phyloP scores from a whole-genome alignment of 2,888 invertebrate species.

The Aspidiotus destructor region DNA sequence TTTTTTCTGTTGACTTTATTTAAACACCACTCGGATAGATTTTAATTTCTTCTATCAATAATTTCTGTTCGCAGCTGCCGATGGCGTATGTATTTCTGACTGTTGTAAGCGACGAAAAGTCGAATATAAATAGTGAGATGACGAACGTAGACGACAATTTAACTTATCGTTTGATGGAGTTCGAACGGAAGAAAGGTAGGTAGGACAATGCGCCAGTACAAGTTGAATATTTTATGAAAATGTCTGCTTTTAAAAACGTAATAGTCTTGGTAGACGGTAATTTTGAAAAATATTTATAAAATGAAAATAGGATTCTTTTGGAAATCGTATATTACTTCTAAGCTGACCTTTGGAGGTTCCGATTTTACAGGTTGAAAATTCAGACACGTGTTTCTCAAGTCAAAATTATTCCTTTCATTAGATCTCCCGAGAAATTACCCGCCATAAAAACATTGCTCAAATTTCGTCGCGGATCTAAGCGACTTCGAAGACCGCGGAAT shows the following conservation, averaged over 20 bases:
- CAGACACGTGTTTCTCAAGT: too few species aligned
- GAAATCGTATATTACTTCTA: background rate
- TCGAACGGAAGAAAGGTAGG: conserved; percentile 4
- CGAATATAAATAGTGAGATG: conserved; percentile 2
- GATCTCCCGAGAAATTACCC: too few species aligned
- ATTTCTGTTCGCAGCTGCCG: conserved; percentile 15
- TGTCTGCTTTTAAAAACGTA: too few species aligned
- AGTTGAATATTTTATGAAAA: too few species aligned
- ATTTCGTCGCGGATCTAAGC: too few species aligned
- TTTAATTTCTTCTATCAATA: background rate
- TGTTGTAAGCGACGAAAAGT: background rate
- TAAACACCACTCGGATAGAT: too few species aligned
- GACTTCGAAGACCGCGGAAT: too few species aligned
- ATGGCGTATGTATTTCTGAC: conserved; percentile 11
- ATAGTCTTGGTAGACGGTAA: too few species aligned
- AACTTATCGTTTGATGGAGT: conserved; percentile 19
- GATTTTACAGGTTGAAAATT: too few species aligned
- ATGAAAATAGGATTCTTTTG: background rate
- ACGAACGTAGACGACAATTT: conserved; percentile 2
- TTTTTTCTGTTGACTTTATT: too few species aligned
- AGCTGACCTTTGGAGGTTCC: background rate
- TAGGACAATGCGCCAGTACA: background rate
- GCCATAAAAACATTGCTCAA: too few species aligned
- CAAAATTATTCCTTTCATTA: too few species aligned
- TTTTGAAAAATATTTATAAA: background rate